Evolutionary conservation across 2,888 invertebrate species (phyloP).

Genomic region (Ormia ochracea): DNA sequence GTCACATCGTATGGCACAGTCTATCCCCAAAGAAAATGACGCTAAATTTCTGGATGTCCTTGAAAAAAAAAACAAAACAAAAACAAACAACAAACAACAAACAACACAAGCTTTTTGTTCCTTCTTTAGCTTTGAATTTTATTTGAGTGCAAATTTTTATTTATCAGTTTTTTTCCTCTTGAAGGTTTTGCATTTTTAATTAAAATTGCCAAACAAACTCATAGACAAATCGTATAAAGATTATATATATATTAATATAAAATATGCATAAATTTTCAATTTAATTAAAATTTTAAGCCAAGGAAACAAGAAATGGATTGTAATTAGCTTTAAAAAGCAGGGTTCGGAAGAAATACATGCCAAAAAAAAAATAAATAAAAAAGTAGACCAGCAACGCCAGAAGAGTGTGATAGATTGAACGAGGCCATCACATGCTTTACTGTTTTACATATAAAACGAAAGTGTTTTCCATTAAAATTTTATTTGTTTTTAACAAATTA

Average conservation of each 20-base stretch:
- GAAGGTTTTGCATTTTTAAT: neutral
- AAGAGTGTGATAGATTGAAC: neutral
- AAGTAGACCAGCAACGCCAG: too few relatives aligned
- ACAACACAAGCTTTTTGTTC: neutral
- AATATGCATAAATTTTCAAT: neutral
- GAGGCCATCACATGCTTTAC: neutral
- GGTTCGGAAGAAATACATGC: conserved; percentile 12
- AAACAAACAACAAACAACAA: neutral
- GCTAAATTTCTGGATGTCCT: neutral
- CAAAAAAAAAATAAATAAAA: neutral
- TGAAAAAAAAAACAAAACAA: neutral
- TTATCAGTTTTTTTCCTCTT: too few relatives aligned
- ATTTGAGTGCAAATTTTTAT: conserved; percentile 51
- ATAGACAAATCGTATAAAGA: neutral
- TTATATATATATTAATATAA: neutral
- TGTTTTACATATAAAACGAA: neutral
- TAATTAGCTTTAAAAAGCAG: conserved; percentile 6
- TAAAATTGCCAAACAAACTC: neutral
- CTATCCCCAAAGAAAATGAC: conserved; percentile 67
- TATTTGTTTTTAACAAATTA: neutral
- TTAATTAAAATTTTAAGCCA: conserved; percentile 13
- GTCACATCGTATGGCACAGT: conserved; percentile 72
- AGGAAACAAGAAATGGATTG: neutral
- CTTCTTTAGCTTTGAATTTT: conserved; percentile 6
- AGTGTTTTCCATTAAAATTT: neutral